Evolutionary conservation across 2,888 invertebrate species (phyloP).

Genomic region (Chesias legatella): DNA sequence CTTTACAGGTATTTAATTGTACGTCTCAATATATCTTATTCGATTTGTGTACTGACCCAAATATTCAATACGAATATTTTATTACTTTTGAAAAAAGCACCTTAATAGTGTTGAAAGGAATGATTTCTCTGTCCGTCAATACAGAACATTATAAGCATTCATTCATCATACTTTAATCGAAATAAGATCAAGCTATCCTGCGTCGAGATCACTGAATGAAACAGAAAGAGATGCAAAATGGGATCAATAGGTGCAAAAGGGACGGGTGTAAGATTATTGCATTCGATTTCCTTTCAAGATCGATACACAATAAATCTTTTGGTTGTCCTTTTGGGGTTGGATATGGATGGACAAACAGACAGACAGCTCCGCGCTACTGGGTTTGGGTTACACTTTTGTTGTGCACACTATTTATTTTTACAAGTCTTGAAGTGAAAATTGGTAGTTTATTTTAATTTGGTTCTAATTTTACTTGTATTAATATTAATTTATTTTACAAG

Average conservation of each 20-base stretch:
- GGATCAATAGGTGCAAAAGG: conserved; percentile 27
- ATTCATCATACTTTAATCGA: conserved; percentile 65
- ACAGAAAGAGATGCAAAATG: conserved; percentile 35
- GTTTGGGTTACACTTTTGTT: conserved; percentile 30
- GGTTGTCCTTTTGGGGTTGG: conserved; percentile 51
- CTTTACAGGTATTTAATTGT: too few species aligned
- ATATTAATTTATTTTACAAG: too few species aligned
- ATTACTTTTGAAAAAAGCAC: too few species aligned
- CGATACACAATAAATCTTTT: conserved; percentile 68
- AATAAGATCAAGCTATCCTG: conserved; percentile 55
- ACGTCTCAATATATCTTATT: too few species aligned
- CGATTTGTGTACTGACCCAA: too few species aligned
- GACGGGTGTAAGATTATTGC: conserved; percentile 43
- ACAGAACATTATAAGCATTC: conserved; percentile 48
- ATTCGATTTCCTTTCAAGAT: conserved; percentile 64
- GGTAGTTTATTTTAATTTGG: too few species aligned
- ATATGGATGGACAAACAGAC: conserved; percentile 48
- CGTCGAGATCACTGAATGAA: conserved; percentile 55
- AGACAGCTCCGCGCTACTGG: conserved; percentile 64
- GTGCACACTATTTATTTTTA: conserved; percentile 7
- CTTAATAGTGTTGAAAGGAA: conserved; percentile 38
- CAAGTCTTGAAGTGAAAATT: too few species aligned
- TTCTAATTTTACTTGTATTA: too few species aligned
- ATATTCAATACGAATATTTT: too few species aligned
- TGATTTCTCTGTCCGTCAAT: conserved; percentile 44